Conservation (phyloP, 2,888 invertebrate genomes). For the Pegoplata infirma region DNA sequence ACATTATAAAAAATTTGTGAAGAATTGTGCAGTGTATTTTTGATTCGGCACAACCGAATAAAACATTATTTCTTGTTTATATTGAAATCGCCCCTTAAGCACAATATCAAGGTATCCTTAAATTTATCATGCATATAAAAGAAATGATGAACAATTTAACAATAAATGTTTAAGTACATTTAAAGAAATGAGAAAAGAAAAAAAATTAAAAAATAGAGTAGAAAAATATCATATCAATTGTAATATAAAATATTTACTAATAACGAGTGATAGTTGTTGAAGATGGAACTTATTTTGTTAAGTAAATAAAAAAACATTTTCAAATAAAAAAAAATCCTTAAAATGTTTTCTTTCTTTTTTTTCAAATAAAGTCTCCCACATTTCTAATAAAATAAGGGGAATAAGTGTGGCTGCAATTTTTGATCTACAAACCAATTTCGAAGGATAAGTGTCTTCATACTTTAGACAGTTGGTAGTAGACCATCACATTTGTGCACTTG, state of each 20-base stretch:
- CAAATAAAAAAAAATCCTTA: background rate
- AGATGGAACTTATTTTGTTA: background rate
- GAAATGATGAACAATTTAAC: conserved; percentile 59
- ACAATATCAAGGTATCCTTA: conserved; percentile 31
- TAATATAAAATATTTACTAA: conserved; percentile 1
- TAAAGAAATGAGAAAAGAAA: conserved; percentile 23
- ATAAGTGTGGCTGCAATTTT: background rate
- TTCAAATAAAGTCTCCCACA: background rate
- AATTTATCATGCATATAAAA: conserved; percentile 39
- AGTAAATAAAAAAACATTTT: background rate
- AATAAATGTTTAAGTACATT: conserved; percentile 55
- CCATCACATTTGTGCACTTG: conserved; percentile 57
- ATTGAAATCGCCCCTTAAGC: conserved; percentile 51
- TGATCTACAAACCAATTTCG: too few species aligned
- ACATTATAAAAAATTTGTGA: too few species aligned
- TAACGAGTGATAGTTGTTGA: conserved; percentile 7
- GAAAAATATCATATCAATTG: conserved; percentile 50
- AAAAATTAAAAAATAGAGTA: too few species aligned
- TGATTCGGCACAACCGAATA: too few species aligned
- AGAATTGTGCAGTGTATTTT: too few species aligned
- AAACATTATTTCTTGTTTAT: conserved; percentile 25
- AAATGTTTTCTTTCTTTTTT: background rate
- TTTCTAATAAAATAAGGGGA: background rate
- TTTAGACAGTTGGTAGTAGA: conserved; percentile 15
- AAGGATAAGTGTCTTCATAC: background rate